phyloP scores from a whole-genome alignment of 2,888 invertebrate species.

The Eilema depressum region DNA sequence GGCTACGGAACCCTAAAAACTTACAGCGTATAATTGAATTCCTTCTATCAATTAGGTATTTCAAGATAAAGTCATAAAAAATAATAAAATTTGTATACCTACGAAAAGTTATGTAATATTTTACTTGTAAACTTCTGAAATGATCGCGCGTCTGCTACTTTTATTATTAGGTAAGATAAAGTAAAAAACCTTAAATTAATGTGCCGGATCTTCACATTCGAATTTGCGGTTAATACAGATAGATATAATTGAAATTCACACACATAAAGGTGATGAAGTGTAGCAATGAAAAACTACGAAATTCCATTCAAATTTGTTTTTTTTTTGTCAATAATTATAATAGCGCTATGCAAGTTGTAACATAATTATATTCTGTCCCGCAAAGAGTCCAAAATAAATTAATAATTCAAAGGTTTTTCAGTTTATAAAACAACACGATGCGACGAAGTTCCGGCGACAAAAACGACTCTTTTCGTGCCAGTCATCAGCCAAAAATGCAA shows the following conservation, averaged over 20 bases:
- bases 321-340: no score
- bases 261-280: no score
- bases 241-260: no score
- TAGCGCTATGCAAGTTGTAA: no score
- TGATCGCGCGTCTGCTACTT: background rate
- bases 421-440: background rate
- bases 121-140: background rate
- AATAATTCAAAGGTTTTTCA: background rate
- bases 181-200: no score
- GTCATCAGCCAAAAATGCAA: slow-evolving; percentile 42
- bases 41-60: background rate
- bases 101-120: background rate
- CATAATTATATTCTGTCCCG: no score
- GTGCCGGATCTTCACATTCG: no score
- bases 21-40: background rate
- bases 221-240: no score
- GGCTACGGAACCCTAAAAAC: no score
- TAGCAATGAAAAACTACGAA: no score
- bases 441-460: background rate
- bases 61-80: background rate
- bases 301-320: no score
- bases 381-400: no score
- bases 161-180: background rate
- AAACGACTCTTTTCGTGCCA: background rate
- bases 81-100: background rate